Conservation (phyloP, 2,113 vertebrate genomes). For the Oryctolagus cuniculus region DNA sequence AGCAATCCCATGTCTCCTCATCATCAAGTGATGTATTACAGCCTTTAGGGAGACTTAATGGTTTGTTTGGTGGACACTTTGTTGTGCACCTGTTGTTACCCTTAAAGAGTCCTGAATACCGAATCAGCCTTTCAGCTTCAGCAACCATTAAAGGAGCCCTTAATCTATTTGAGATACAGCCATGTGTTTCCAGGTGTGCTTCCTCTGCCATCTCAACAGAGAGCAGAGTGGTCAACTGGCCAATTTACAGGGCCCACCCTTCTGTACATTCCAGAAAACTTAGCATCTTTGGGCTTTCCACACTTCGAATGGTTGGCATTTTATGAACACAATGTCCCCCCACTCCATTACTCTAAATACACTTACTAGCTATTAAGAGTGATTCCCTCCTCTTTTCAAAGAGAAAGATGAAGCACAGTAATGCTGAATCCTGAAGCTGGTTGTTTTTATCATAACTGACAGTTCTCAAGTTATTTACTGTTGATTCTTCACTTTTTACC, state of each 20-base stretch:
- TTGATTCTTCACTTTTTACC: background rate
- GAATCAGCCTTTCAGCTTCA: background rate
- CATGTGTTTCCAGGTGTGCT: background rate
- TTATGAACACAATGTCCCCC: background rate
- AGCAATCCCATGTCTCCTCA: background rate
- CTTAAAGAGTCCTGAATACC: background rate
- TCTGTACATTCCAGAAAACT: background rate
- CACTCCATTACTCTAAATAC: background rate
- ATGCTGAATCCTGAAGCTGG: background rate
- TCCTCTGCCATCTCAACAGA: constrained; percentile 1
- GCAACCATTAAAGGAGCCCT: background rate
- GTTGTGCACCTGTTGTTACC: background rate
- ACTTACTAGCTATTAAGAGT: constrained; percentile 8
- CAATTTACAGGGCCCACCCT: background rate
- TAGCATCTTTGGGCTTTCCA: background rate
- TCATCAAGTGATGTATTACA: background rate
- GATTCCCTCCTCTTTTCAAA: too few species aligned
- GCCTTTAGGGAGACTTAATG: background rate
- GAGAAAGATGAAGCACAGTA: constrained; percentile 4
- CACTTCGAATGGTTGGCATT: background rate
- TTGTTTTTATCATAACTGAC: background rate
- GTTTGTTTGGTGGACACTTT: background rate
- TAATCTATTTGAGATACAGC: background rate
- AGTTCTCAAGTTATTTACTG: constrained; percentile 15
- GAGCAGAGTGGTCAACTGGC: background rate